phyloP scores from a whole-genome alignment of 2,888 invertebrate species.

The Drosophila emarginata region DNA sequence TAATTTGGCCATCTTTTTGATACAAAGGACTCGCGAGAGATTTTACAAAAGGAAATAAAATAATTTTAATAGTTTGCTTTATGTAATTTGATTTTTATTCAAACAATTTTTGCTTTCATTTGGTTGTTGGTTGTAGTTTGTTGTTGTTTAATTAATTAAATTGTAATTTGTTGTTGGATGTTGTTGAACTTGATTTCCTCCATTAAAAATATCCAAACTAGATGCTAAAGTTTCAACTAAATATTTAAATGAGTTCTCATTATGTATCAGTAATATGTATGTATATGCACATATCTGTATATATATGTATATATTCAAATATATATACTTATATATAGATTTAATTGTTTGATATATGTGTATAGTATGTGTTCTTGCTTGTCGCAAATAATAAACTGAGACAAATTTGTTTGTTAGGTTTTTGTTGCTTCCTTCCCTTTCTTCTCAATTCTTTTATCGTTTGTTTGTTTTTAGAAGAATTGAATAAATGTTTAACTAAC shows the following conservation, averaged over 20 bases:
- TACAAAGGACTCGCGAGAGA: too few relatives aligned
- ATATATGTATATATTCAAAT: not conserved
- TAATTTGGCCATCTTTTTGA: too few relatives aligned
- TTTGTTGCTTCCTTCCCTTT: not conserved
- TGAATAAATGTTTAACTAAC: not conserved
- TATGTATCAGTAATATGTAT: constrained; percentile 6
- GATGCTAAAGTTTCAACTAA: not conserved
- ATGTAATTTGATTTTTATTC: constrained; percentile 47
- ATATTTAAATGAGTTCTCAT: not conserved
- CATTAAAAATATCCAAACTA: constrained; percentile 2
- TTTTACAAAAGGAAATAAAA: not conserved
- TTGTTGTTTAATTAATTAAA: constrained; percentile 16
- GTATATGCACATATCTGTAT: not conserved
- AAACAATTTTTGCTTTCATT: constrained; percentile 41
- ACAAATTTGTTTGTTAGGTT: not conserved
- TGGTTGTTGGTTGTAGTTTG: constrained; percentile 10
- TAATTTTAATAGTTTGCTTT: not conserved
- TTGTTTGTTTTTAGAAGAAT: not conserved
- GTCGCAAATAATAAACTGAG: not conserved
- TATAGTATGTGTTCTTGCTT: not conserved
- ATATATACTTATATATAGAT: not conserved
- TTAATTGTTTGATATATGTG: not conserved
- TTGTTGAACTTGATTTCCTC: constrained; percentile 1
- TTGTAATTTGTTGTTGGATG: constrained; percentile 1
- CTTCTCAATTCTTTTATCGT: not conserved